phyloP scores from a whole-genome alignment of 2,797 vertebrate genomes.

The Podargus strigoides region DNA sequence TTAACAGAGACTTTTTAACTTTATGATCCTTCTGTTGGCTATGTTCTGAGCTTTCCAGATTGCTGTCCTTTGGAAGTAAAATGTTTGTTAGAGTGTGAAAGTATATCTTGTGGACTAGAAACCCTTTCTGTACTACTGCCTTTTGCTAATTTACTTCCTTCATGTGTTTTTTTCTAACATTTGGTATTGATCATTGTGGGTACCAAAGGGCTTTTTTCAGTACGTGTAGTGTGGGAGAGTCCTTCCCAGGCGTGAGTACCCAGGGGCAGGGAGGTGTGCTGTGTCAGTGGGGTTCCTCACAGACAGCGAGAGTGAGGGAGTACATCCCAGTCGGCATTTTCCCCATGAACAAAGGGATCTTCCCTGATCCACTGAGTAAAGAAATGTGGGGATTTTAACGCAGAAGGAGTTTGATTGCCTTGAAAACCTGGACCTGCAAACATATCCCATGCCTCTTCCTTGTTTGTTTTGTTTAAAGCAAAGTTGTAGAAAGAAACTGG shows the following conservation, averaged over 20 bases:
- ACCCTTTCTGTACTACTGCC: neutral
- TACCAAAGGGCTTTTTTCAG: neutral
- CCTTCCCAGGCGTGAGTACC: neutral
- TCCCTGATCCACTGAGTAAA: neutral
- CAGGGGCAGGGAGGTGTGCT: neutral
- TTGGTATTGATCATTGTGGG: neutral
- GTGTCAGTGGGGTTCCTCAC: neutral
- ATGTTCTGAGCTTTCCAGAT: conserved; percentile 47
- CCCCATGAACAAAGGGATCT: neutral
- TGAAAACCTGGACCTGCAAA: neutral
- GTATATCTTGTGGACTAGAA: conserved; percentile 9
- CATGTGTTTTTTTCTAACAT: neutral
- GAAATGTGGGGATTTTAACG: neutral
- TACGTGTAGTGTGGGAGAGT: rapidly evolving
- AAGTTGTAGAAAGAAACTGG: neutral
- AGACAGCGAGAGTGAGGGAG: rapidly evolving
- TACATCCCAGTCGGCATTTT: neutral
- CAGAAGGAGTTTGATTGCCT: neutral
- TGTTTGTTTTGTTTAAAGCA: neutral
- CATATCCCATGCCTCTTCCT: neutral
- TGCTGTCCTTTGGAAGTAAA: conserved; percentile 63
- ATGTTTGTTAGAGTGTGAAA: conserved; percentile 17
- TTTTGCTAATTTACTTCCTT: conserved; percentile 49
- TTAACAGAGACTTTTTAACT: conserved; percentile 80
- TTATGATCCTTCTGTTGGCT: conserved; percentile 64